phyloP scores from a whole-genome alignment of 2,888 invertebrate genomes.

The Andricus quercusramuli region DNA sequence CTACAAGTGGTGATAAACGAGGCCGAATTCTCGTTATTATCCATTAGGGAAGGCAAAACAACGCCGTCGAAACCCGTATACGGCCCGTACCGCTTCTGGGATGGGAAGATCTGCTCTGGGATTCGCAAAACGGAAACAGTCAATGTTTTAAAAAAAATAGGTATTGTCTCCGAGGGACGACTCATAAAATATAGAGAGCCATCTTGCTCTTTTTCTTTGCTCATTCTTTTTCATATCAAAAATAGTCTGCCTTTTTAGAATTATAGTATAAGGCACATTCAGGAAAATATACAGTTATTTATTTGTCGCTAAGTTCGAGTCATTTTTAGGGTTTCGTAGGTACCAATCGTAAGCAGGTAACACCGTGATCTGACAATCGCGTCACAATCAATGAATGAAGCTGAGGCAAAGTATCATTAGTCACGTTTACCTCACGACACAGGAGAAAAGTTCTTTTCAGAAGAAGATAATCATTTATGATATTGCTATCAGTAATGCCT shows the following conservation, averaged over 20 bases:
- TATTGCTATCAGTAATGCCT: too few species aligned
- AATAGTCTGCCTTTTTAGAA: background rate
- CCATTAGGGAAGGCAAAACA: slow-evolving; percentile 53
- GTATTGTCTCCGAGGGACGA: slow-evolving; percentile 2
- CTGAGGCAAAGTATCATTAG: too few species aligned
- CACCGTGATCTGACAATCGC: too few species aligned
- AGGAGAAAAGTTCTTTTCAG: too few species aligned
- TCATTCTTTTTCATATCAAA: background rate
- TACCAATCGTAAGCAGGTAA: too few species aligned
- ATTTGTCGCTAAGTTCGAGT: background rate
- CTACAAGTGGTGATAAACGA: slow-evolving; percentile 78
- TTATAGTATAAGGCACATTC: background rate
- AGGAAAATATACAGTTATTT: background rate
- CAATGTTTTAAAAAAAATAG: slow-evolving; percentile 14
- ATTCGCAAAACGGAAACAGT: slow-evolving; percentile 28
- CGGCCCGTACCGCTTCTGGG: slow-evolving; percentile 48
- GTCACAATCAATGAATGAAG: too few species aligned
- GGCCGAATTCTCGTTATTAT: slow-evolving; percentile 67
- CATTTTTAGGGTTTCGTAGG: background rate
- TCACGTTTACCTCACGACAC: too few species aligned
- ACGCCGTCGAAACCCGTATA: slow-evolving; percentile 50
- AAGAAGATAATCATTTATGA: too few species aligned
- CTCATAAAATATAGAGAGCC: slow-evolving; percentile 1
- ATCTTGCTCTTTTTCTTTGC: background rate
- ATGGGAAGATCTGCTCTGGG: slow-evolving; percentile 39